Percentiles rank a stretch among this genome's conserved stretches.
Evolutionary conservation across 1,140 invertebrate species (phyloP).

Genomic region (Drosophila rhopaloa): DNA sequence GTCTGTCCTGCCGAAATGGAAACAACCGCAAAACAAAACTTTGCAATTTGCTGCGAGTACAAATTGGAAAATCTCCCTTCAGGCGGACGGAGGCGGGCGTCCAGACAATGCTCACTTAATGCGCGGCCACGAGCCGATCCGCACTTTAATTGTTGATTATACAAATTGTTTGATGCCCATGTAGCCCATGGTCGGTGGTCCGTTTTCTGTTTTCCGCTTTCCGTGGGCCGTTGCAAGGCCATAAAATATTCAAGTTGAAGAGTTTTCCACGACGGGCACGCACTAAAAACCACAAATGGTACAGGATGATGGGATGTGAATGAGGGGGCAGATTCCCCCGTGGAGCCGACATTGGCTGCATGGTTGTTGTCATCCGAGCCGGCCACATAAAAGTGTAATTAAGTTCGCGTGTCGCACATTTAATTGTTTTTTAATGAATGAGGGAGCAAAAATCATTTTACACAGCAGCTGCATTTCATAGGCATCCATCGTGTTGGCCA

Average conservation of each 20-base stretch:
- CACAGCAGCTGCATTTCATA: slow-evolving; percentile 60
- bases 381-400: slow-evolving; percentile 74
- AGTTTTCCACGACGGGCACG: slow-evolving; percentile 25
- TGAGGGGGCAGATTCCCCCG: not conserved
- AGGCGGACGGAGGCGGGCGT: not conserved
- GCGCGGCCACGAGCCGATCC: slow-evolving; percentile 54
- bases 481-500: slow-evolving; percentile 7
- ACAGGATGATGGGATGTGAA: not conserved
- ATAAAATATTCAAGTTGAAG: slow-evolving; percentile 67
- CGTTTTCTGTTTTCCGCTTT: no score
- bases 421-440: slow-evolving; percentile 80
- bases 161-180: slow-evolving; percentile 52
- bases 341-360: slow-evolving; percentile 30
- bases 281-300: slow-evolving; percentile 37
- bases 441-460: slow-evolving; percentile 64
- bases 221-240: slow-evolving; percentile 37
- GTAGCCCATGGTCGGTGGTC: not conserved
- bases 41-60: slow-evolving; percentile 60
- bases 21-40: slow-evolving; percentile 60
- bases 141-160: slow-evolving; percentile 74
- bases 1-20: slow-evolving; percentile 13
- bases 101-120: slow-evolving; percentile 66
- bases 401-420: slow-evolving; percentile 75
- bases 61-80: slow-evolving; percentile 58
- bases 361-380: slow-evolving; percentile 32